Percentiles rank a stretch among this genome's conserved stretches.
phyloP scores from a whole-genome alignment of 2,797 vertebrate genomes.

The Salarias fasciatus region DNA sequence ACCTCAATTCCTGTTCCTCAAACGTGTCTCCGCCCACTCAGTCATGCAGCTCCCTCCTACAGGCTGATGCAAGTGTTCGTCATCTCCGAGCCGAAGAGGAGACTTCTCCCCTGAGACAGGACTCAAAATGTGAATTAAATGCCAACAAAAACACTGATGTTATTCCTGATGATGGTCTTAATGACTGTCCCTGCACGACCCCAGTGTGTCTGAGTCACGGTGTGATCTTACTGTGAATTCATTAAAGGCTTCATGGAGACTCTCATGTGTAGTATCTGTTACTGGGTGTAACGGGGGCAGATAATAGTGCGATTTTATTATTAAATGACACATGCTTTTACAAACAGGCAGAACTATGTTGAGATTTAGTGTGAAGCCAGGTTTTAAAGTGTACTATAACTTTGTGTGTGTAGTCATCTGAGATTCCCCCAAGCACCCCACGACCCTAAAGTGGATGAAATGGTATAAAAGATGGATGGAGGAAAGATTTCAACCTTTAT shows the following conservation, averaged over 20 bases:
- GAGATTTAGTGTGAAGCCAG: no score
- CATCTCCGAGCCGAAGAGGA: slow-evolving; percentile 13
- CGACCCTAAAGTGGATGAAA: no score
- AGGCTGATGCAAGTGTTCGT: slow-evolving; percentile 63
- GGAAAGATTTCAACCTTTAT: no score
- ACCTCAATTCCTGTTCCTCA: slow-evolving; percentile 60
- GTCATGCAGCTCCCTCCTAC: slow-evolving; percentile 48
- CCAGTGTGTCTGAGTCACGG: neutral
- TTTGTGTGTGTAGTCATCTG: no score
- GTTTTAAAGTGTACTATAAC: no score
- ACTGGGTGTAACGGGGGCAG: neutral
- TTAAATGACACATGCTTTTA: no score
- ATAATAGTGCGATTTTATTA: neutral
- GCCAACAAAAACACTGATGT: no score
- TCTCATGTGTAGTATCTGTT: neutral
- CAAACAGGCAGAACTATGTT: no score
- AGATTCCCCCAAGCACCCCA: no score
- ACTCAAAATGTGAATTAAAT: neutral
- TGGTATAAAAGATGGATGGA: no score
- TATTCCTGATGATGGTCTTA: neutral
- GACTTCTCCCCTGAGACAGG: neutral
- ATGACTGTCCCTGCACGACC: neutral
- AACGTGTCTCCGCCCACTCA: slow-evolving; percentile 41
- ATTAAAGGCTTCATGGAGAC: neutral
- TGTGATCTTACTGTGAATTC: neutral